A percentile compares a stretch with the other conserved stretches of the same genome.
These are phyloP conservation scores for Mimas tiliae DNA, from an alignment of 2,888 invertebrate species.

Conservation along the genomic window DNA sequence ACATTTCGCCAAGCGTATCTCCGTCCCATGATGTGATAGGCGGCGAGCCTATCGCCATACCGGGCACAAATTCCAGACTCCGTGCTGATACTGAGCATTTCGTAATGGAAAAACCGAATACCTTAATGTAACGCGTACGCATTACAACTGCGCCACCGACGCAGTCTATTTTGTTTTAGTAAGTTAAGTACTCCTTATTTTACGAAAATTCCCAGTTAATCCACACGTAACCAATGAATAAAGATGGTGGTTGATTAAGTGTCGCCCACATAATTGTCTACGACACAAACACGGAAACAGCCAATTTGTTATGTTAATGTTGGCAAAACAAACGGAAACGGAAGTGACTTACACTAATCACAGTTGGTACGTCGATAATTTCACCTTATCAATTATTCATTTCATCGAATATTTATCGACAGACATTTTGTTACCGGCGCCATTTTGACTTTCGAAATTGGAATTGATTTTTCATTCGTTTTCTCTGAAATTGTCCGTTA, in stretches of 20 bases:
- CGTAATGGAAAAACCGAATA: no score
- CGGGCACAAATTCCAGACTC: no score
- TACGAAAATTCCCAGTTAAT: not conserved
- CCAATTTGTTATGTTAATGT: conserved; percentile 27
- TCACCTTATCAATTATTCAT: conserved; percentile 26
- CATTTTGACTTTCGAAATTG: not conserved
- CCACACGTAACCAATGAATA: conserved; percentile 2
- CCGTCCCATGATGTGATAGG: no score
- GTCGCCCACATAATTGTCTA: not conserved
- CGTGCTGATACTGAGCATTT: no score
- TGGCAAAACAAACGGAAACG: conserved; percentile 23
- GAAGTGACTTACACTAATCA: conserved; percentile 22
- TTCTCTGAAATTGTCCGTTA: no score
- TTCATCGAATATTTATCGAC: conserved; percentile 14
- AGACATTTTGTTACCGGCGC: not conserved
- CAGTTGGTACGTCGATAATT: conserved; percentile 24
- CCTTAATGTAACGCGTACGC: no score
- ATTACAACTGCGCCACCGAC: no score
- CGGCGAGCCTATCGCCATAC: no score
- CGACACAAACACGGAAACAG: conserved; percentile 2
- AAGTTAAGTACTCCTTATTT: no score
- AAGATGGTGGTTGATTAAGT: conserved; percentile 4
- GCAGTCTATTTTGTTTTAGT: no score
- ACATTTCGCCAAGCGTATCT: no score
- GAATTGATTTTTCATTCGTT: not conserved